Percentiles rank a stretch among this genome's conserved stretches.
phyloP scores from a whole-genome alignment of 2,888 invertebrate genomes.

The Lepidocyrtinus sp. region DNA sequence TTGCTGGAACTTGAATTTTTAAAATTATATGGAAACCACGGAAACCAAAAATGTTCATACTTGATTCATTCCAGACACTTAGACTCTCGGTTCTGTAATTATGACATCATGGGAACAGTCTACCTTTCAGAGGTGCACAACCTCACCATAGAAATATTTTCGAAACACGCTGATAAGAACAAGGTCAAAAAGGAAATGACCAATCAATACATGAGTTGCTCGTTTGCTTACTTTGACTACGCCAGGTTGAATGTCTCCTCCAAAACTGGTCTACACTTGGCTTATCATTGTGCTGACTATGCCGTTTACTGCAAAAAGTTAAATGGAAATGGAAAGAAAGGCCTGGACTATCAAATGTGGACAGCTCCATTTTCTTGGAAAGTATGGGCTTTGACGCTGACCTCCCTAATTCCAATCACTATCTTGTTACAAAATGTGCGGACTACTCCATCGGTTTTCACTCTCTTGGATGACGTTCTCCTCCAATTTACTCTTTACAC shows the following conservation, averaged over 20 bases:
- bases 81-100: background rate
- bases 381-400: background rate
- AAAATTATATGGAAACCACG: background rate
- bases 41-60: background rate
- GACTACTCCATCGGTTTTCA: too few species aligned
- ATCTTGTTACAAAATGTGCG: too few species aligned
- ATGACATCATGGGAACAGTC: background rate
- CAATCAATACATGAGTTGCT: background rate
- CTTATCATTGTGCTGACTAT: background rate
- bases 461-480: too few species aligned
- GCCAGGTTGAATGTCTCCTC: background rate
- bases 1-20: background rate
- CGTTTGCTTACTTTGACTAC: background rate
- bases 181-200: background rate
- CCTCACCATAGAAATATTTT: background rate
- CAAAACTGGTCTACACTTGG: background rate
- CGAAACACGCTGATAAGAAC: background rate
- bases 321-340: background rate
- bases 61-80: background rate
- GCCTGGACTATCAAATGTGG: background rate
- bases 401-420: background rate
- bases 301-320: background rate
- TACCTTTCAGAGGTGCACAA: background rate
- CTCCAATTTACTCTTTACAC: too few species aligned
- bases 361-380: background rate